These are phyloP conservation scores for Alcedo quadribrachys DNA, from an alignment of 2,797 vertebrate species.

Conservation along the genomic window DNA sequence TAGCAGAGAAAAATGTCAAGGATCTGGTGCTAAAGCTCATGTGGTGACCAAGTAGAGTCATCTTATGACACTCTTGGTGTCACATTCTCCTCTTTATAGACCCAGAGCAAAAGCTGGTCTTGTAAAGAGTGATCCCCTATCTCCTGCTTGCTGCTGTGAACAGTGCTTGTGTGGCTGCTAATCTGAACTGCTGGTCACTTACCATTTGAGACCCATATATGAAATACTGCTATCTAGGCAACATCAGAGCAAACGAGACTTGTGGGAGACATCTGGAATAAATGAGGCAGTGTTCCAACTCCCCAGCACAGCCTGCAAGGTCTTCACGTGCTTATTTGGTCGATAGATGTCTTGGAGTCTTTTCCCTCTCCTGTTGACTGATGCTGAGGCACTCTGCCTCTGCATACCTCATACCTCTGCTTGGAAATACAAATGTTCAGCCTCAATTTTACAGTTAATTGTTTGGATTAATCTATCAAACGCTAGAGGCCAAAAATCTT, in stretches of 20 bases:
- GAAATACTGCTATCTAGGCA: background rate
- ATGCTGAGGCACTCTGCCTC: background rate
- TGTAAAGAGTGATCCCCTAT: background rate
- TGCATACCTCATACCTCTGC: background rate
- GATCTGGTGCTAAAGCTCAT: background rate
- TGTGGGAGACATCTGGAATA: slow-evolving; percentile 22
- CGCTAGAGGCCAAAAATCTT: background rate
- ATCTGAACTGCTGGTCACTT: background rate
- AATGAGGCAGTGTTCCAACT: slow-evolving; percentile 41
- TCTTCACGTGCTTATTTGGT: background rate
- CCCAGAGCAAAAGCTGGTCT: background rate
- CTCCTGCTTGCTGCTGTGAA: background rate
- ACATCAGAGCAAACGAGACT: background rate
- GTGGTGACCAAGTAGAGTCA: background rate
- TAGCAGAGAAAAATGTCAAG: background rate
- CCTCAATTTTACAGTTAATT: background rate
- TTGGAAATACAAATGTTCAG: background rate
- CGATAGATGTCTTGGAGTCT: background rate
- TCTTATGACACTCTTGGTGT: background rate
- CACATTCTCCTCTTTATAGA: background rate
- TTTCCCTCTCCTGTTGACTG: slow-evolving; percentile 1
- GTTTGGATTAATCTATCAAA: background rate
- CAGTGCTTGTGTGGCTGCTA: background rate
- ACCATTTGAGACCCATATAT: background rate
- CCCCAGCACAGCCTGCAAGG: background rate